Percentiles rank a stretch among this genome's conserved stretches.
These are phyloP conservation scores for Synanthedon vespiformis DNA, from an alignment of 2,888 invertebrate genomes.

Conservation along the genomic window DNA sequence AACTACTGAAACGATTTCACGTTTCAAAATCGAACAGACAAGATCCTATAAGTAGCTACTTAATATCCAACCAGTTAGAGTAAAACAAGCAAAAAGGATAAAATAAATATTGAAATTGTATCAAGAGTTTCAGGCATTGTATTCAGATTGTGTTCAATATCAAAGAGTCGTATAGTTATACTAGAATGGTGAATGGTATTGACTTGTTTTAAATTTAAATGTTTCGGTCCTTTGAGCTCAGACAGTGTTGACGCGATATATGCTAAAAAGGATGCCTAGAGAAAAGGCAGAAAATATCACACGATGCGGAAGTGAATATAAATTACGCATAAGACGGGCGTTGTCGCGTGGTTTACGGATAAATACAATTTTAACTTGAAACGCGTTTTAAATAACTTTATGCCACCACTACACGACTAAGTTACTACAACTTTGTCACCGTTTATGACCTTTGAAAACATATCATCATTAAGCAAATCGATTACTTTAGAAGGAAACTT, in stretches of 20 bases:
- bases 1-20: too few species aligned
- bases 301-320: slow-evolving; percentile 55
- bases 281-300: slow-evolving; percentile 34
- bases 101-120: too few species aligned
- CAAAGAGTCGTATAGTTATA: slow-evolving; percentile 3
- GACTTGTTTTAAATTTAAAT: slow-evolving; percentile 36
- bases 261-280: slow-evolving; percentile 31
- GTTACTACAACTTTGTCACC: too few species aligned
- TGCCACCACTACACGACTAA: too few species aligned
- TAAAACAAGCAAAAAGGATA: too few species aligned
- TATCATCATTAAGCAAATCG: too few species aligned
- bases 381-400: too few species aligned
- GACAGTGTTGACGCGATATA: slow-evolving; percentile 25
- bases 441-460: too few species aligned
- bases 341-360: slow-evolving; percentile 15
- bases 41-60: too few species aligned
- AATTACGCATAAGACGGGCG: slow-evolving; percentile 54
- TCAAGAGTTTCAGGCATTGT: not conserved
- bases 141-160: not conserved
- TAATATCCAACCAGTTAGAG: too few species aligned
- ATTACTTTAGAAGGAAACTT: too few species aligned
- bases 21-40: too few species aligned
- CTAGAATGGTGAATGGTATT: slow-evolving; percentile 6
- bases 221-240: slow-evolving; percentile 9
- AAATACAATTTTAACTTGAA: not conserved